Conservation (phyloP, 2,113 vertebrate species). For the Tragelaphus scriptus region DNA sequence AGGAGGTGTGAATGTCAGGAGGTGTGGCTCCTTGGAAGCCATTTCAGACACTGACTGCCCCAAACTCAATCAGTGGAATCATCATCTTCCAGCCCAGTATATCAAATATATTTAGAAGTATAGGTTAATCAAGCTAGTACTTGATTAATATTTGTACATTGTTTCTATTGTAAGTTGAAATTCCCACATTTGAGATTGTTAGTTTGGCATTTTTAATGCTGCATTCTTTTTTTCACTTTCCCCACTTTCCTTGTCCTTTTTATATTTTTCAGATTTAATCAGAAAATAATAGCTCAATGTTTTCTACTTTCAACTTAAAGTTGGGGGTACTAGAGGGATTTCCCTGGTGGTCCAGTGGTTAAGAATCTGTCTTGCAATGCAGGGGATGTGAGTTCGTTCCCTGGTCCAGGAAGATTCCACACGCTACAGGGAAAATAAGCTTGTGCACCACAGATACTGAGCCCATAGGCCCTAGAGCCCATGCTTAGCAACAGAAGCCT, state of each 20-base stretch:
- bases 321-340: not conserved
- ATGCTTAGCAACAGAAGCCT: not conserved
- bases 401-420: not conserved
- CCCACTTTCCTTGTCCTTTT: not conserved
- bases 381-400: not conserved
- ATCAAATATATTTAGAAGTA: not conserved
- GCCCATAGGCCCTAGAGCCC: not conserved
- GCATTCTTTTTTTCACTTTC: not conserved
- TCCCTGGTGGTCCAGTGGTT: not conserved
- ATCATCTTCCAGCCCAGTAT: not conserved
- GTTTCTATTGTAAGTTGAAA: not conserved
- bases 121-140: not conserved
- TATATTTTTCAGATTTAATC: not conserved
- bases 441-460: not conserved
- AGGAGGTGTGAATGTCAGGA: not conserved
- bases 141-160: not conserved
- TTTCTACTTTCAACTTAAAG: slow-evolving; percentile 1
- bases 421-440: not conserved
- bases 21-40: not conserved
- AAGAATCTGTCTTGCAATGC: not conserved
- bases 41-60: not conserved
- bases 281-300: not conserved
- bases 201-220: not conserved
- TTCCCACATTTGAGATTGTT: not conserved
- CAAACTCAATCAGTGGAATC: not conserved